A percentile compares a stretch with the other conserved stretches of the same genome.
Conservation (phyloP, 2,888 invertebrate genomes). For the Watsonalla cultraria region DNA sequence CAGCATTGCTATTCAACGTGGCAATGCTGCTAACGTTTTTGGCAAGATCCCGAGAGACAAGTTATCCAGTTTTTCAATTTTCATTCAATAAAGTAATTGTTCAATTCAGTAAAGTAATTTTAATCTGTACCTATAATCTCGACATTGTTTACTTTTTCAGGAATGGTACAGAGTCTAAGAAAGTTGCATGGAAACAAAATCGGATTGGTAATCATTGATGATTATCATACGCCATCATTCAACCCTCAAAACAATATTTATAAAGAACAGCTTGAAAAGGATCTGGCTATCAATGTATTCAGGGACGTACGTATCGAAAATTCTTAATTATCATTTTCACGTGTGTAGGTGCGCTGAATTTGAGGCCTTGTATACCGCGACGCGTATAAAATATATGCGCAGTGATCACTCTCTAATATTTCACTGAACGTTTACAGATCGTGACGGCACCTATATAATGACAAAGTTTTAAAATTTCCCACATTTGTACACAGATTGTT, state of each 20-base stretch:
- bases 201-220: conserved; percentile 63
- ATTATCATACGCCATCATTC: conserved; percentile 60
- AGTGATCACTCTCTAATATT: too few species aligned
- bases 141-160: conserved; percentile 46
- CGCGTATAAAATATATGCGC: too few species aligned
- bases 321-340: too few species aligned
- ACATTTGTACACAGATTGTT: background rate
- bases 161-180: conserved; percentile 83
- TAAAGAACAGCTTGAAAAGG: conserved; percentile 67
- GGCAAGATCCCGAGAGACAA: too few species aligned
- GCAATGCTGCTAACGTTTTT: too few species aligned
- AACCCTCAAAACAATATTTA: conserved; percentile 62
- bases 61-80: too few species aligned
- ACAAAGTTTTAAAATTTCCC: background rate
- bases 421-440: too few species aligned
- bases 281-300: conserved; percentile 82
- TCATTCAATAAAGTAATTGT: too few species aligned
- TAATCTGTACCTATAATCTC: too few species aligned
- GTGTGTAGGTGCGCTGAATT: too few species aligned
- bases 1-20: too few species aligned
- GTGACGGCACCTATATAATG: background rate
- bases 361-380: too few species aligned
- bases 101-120: background rate
- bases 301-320: conserved; percentile 17
- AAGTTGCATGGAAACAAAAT: conserved; percentile 71